phyloP scores from a whole-genome alignment of 2,113 vertebrate species.

The Empidonax alnorum region DNA sequence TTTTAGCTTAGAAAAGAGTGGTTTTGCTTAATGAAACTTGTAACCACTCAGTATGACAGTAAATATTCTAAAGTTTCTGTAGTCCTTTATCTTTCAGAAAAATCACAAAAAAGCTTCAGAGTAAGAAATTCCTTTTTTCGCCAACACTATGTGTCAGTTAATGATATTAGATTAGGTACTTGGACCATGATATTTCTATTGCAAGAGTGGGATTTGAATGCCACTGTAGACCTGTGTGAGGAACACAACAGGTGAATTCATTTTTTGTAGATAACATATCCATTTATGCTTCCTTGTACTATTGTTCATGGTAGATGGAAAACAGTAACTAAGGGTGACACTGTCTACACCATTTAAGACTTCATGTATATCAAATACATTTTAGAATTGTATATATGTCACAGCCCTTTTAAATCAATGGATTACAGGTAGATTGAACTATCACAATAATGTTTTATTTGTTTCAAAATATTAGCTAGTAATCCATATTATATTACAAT shows the following conservation, averaged over 20 bases:
- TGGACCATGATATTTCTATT: not conserved
- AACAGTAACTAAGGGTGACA: not conserved
- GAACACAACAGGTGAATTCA: not conserved
- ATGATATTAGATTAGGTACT: not conserved
- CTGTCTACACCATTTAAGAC: not conserved
- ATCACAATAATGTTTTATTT: not conserved
- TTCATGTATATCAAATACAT: not conserved
- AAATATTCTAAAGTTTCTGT: not conserved
- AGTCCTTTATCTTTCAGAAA: not conserved
- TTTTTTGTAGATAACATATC: not conserved
- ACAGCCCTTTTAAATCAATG: not conserved
- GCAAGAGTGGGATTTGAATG: not conserved
- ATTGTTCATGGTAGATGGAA: not conserved
- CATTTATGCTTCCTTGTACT: not conserved
- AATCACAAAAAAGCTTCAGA: not conserved
- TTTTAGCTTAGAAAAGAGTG: not conserved
- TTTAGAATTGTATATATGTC: not conserved
- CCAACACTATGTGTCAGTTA: not conserved
- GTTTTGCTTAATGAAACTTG: not conserved
- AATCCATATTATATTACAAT: not conserved
- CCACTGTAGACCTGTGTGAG: not conserved
- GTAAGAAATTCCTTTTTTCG: not conserved
- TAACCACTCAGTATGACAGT: not conserved
- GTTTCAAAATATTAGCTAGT: not conserved
- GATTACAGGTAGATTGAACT: not conserved